Conservation (phyloP, 2,888 invertebrate genomes). For the Emmelina monodactyla region DNA sequence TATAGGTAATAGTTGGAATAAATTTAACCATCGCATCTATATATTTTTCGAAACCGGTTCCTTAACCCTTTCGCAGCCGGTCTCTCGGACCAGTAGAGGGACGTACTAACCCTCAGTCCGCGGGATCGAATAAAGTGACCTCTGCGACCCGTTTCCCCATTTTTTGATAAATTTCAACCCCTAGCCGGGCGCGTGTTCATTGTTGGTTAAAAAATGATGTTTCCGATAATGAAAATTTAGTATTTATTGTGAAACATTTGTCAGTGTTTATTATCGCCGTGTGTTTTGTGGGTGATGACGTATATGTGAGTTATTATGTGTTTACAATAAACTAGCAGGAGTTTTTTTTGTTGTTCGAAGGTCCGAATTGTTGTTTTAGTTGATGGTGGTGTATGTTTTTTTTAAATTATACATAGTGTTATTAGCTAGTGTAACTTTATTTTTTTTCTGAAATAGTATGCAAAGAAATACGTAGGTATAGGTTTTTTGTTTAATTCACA, state of each 20-base stretch:
- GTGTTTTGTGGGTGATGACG: conserved; percentile 27
- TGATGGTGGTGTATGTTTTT: no score
- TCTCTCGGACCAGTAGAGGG: conserved; percentile 43
- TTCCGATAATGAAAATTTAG: conserved; percentile 43
- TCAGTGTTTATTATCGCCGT: conserved; percentile 29
- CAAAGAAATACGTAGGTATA: not conserved
- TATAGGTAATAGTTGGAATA: no score
- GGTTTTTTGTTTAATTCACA: not conserved
- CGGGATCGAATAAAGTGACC: conserved; percentile 39
- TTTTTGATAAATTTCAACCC: conserved; percentile 40
- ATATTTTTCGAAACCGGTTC: conserved; percentile 16
- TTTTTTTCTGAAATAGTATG: not conserved
- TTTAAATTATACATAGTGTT: no score
- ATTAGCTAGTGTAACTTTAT: no score
- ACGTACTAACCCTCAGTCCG: conserved; percentile 46
- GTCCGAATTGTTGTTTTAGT: no score
- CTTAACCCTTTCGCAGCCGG: conserved; percentile 17
- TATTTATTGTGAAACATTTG: conserved; percentile 44
- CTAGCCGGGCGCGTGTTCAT: conserved; percentile 31
- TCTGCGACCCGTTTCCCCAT: conserved; percentile 42
- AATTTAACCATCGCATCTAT: no score
- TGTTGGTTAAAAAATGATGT: conserved; percentile 39
- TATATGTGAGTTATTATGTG: conserved; percentile 32
- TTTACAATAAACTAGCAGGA: conserved; percentile 16
- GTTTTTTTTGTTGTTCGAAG: not conserved